These are phyloP conservation scores for Trachelus iudaicus DNA, from an alignment of 2,888 invertebrate species.

Conservation along the genomic window DNA sequence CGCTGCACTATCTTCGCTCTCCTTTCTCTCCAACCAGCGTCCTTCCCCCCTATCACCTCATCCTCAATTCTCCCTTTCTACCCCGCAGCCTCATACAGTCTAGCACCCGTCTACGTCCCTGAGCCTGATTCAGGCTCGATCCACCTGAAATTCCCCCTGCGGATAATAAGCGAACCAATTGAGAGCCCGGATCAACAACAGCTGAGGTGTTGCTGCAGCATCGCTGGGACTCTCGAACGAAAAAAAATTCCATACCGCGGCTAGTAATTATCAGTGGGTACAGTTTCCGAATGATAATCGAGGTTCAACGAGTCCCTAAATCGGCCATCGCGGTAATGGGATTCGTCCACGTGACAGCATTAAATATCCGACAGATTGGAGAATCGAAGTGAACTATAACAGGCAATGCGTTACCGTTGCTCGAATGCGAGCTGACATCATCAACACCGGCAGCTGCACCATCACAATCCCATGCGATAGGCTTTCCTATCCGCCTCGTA, in stretches of 20 bases:
- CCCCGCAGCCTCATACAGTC: neutral
- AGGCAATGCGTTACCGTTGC: neutral
- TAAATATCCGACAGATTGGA: neutral
- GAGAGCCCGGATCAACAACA: neutral
- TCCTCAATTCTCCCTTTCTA: neutral
- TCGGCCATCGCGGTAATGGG: neutral
- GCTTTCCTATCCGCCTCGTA: neutral
- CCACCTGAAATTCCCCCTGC: neutral
- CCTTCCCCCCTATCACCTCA: neutral
- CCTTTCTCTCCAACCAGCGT: neutral
- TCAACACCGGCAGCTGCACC: neutral
- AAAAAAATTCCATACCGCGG: conserved; percentile 24
- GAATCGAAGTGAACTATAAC: neutral
- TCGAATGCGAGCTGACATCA: neutral
- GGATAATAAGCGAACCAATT: neutral
- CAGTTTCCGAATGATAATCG: neutral
- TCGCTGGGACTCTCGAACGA: neutral
- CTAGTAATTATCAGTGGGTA: conserved; percentile 24
- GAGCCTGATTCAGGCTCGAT: neutral
- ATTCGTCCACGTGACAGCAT: neutral
- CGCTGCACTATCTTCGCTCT: neutral
- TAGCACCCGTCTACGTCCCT: neutral
- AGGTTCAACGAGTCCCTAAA: neutral
- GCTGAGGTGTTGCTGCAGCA: conserved; percentile 15
- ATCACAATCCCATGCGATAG: neutral